These are phyloP conservation scores for Pangasius larnaudii DNA, from an alignment of 2,797 vertebrate species.

Conservation along the genomic window DNA sequence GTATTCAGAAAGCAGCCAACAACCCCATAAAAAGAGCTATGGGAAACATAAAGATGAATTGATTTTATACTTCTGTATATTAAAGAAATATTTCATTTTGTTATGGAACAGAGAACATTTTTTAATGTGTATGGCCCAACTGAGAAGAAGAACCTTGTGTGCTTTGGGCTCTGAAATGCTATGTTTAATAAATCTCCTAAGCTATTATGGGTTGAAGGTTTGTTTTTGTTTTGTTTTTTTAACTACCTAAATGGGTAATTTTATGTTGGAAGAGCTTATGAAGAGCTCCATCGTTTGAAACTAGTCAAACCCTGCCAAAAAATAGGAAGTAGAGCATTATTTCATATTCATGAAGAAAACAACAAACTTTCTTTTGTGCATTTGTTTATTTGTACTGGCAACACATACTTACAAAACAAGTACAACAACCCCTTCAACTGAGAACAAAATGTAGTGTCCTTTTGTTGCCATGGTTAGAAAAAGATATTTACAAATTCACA, in stretches of 20 bases:
- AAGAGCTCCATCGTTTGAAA: background rate
- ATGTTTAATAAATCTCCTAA: slow-evolving; percentile 8
- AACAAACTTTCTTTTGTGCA: background rate
- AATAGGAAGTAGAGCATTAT: background rate
- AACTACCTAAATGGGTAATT: background rate
- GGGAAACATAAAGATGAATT: background rate
- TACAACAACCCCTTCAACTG: slow-evolving; percentile 50
- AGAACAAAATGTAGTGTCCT: slow-evolving; percentile 61
- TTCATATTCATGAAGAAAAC: background rate
- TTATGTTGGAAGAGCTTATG: background rate
- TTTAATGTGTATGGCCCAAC: background rate
- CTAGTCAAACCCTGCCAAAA: background rate
- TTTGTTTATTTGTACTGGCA: slow-evolving; percentile 64
- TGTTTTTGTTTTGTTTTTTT: too few species aligned
- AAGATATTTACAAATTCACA: slow-evolving; percentile 63
- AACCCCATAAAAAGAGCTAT: background rate
- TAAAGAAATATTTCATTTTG: background rate
- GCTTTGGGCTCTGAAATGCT: background rate
- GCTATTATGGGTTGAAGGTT: background rate
- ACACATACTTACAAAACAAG: slow-evolving; percentile 60
- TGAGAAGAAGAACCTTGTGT: background rate
- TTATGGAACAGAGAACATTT: background rate
- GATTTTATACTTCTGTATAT: slow-evolving; percentile 9
- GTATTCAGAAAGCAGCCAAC: background rate
- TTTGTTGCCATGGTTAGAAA: slow-evolving; percentile 56